Evolutionary conservation across 2,797 vertebrate genomes (phyloP).

Genomic region (Cryptoprocta ferox): DNA sequence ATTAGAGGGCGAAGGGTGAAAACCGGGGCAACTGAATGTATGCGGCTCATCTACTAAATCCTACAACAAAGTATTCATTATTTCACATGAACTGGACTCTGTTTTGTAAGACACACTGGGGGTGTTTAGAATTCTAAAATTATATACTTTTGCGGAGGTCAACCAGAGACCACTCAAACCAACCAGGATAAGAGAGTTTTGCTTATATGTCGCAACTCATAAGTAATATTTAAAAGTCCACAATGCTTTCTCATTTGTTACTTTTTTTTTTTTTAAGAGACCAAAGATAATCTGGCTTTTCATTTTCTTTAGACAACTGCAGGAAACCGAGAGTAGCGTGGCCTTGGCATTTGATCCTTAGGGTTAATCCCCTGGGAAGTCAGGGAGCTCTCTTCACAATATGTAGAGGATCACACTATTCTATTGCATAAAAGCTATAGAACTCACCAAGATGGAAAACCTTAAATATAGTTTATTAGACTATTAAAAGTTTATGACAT

Average conservation of each 20-base stretch:
- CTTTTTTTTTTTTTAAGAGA: slow-evolving; percentile 58
- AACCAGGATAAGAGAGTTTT: slow-evolving; percentile 58
- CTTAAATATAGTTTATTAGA: slow-evolving; percentile 79
- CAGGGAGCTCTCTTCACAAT: slow-evolving; percentile 78
- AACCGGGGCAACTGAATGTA: slow-evolving; percentile 66
- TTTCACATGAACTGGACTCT: slow-evolving; percentile 70
- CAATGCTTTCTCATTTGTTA: slow-evolving; percentile 64
- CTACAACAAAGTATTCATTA: slow-evolving; percentile 75
- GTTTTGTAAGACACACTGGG: slow-evolving; percentile 61
- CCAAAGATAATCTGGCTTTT: slow-evolving; percentile 65
- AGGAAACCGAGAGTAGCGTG: slow-evolving; percentile 60
- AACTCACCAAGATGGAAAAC: slow-evolving; percentile 74
- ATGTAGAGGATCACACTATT: background rate
- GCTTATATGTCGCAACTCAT: slow-evolving; percentile 55
- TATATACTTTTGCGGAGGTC: slow-evolving; percentile 72
- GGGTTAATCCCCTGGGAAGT: slow-evolving; percentile 48
- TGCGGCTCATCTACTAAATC: slow-evolving; percentile 59
- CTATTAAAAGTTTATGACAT: slow-evolving; percentile 80
- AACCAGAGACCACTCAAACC: slow-evolving; percentile 68
- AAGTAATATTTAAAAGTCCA: slow-evolving; percentile 59
- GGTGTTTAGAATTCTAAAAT: slow-evolving; percentile 74
- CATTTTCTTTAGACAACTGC: slow-evolving; percentile 66
- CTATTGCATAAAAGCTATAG: slow-evolving; percentile 48
- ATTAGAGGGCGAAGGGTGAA: slow-evolving; percentile 82
- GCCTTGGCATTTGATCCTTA: slow-evolving; percentile 63